Conservation (phyloP, 2,113 vertebrate species). For the Cryptotis parvus region DNA sequence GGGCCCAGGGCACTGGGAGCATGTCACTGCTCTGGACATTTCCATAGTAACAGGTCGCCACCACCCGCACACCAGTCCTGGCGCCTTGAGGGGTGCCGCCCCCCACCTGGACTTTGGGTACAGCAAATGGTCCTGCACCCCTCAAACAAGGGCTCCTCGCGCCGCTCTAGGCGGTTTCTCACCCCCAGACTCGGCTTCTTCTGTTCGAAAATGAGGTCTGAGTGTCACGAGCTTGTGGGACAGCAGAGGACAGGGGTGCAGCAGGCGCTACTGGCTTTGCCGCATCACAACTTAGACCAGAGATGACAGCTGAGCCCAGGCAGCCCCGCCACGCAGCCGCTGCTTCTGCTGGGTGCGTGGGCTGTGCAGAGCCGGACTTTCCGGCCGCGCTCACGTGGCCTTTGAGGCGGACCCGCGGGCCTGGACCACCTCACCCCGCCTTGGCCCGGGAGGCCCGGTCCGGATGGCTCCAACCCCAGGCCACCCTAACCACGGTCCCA, state of each 20-base stretch:
- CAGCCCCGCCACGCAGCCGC: rapidly evolving
- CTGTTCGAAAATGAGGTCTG: neutral
- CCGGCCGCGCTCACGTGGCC: no score
- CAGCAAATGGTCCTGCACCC: neutral
- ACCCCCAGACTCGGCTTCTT: neutral
- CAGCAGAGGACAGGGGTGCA: no score
- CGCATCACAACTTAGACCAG: neutral
- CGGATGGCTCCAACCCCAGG: no score
- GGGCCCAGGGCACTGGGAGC: no score
- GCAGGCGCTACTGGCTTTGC: neutral
- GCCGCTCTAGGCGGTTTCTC: neutral
- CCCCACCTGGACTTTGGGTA: neutral
- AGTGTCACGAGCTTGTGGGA: neutral
- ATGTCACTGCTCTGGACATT: neutral
- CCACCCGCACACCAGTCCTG: neutral
- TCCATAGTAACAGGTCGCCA: neutral
- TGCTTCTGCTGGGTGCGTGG: no score
- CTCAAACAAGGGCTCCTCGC: neutral
- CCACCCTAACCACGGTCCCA: no score
- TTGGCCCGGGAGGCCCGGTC: no score
- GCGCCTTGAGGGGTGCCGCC: neutral
- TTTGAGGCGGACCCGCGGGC: neutral
- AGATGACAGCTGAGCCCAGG: rapidly evolving
- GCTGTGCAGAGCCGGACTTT: no score
- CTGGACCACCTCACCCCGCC: neutral